Percentiles rank a stretch among this genome's conserved stretches.
Conservation (phyloP, 2,797 vertebrate species). For the Darevskia mixta region DNA sequence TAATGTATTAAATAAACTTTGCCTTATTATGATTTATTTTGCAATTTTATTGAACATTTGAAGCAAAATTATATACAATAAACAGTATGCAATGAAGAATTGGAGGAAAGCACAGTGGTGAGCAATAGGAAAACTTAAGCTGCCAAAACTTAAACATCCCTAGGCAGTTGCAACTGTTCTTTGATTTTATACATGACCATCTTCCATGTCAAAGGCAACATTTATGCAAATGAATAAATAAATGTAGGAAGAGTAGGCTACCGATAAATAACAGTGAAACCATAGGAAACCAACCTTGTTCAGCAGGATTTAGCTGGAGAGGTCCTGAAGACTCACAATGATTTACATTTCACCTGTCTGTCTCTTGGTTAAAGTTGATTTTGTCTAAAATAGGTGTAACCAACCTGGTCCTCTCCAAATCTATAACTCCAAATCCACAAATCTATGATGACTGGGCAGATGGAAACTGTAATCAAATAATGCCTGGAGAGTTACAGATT, state of each 20-base stretch:
- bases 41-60: background rate
- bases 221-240: background rate
- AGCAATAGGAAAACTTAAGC: background rate
- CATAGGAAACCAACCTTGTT: background rate
- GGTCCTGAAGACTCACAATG: background rate
- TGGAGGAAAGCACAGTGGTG: background rate
- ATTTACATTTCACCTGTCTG: background rate
- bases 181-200: background rate
- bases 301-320: background rate
- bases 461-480: too few species aligned
- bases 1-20: too few species aligned
- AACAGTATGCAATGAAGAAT: background rate
- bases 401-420: too few species aligned
- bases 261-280: background rate
- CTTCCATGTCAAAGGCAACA: background rate
- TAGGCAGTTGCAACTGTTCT: background rate
- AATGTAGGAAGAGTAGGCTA: background rate
- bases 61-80: slow-evolving; percentile 3
- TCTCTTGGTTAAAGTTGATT: background rate
- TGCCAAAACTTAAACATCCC: background rate
- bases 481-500: too few species aligned
- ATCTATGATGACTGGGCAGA: too few species aligned
- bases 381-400: background rate
- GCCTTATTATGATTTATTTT: too few species aligned
- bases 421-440: too few species aligned